These are phyloP conservation scores for Leptarthrus brevirostris DNA, from an alignment of 2,888 invertebrate species.

Conservation along the genomic window DNA sequence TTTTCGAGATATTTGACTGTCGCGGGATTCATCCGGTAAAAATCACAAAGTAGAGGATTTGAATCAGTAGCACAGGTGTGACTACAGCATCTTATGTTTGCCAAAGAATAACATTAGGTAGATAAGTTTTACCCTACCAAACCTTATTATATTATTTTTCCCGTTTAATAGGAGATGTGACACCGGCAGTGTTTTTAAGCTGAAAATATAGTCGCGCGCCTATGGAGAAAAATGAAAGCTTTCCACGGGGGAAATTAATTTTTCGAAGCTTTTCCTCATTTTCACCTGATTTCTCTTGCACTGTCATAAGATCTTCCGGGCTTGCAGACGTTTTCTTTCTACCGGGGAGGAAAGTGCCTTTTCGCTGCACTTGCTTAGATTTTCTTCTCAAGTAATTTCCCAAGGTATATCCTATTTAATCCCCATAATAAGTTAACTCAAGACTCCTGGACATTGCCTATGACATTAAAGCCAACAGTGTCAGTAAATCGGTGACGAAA, in stretches of 20 bases:
- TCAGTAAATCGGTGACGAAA: conserved; percentile 15
- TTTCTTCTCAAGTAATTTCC: neutral
- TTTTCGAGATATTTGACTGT: too few relatives aligned
- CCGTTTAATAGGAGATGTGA: too few relatives aligned
- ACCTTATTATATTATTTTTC: too few relatives aligned
- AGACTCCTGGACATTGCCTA: too few relatives aligned
- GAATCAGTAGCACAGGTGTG: too few relatives aligned
- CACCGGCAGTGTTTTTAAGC: too few relatives aligned
- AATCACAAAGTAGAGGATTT: too few relatives aligned
- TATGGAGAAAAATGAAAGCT: neutral
- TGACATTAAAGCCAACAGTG: conserved; percentile 24
- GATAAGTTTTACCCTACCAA: too few relatives aligned
- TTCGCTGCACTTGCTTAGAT: neutral
- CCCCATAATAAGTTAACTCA: neutral
- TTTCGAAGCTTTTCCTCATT: conserved; percentile 21
- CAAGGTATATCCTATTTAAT: neutral
- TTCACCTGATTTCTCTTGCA: conserved; percentile 36
- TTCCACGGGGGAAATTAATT: conserved; percentile 1
- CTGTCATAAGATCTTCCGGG: conserved; percentile 35
- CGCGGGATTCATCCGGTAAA: too few relatives aligned
- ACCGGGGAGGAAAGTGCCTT: conserved; percentile 13
- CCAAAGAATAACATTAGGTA: too few relatives aligned
- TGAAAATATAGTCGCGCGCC: neutral
- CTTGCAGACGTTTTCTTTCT: conserved; percentile 37
- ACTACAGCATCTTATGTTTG: too few relatives aligned